A percentile compares a stretch with the other conserved stretches of the same genome.
Conservation (phyloP, 2,888 invertebrate species). For the Tachina grossa region DNA sequence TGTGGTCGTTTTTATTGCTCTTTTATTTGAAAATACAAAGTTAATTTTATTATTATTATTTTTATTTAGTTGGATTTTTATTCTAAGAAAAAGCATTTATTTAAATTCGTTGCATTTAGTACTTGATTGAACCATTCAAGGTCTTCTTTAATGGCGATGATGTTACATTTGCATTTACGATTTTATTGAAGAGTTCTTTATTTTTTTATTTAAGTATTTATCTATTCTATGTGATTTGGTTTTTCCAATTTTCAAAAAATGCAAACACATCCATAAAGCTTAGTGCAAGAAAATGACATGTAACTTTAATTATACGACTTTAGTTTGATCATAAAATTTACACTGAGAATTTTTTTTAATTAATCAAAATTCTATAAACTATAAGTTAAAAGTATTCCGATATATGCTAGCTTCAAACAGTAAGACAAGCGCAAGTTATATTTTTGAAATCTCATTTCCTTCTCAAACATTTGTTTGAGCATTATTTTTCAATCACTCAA, state of each 20-base stretch:
- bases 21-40: slow-evolving; percentile 45
- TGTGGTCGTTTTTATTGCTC: slow-evolving; percentile 49
- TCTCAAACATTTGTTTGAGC: too few relatives aligned
- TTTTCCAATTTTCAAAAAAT: slow-evolving; percentile 36
- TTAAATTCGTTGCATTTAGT: slow-evolving; percentile 19
- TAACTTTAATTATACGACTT: slow-evolving; percentile 23
- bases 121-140: slow-evolving; percentile 49
- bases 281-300: slow-evolving; percentile 16
- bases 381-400: too few relatives aligned
- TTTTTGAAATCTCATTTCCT: too few relatives aligned
- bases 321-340: background rate
- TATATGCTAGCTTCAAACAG: too few relatives aligned
- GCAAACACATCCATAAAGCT: background rate
- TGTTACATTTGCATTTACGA: slow-evolving; percentile 53
- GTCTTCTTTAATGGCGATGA: slow-evolving; percentile 52
- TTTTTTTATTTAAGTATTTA: slow-evolving; percentile 1
- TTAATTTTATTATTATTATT: slow-evolving; percentile 56
- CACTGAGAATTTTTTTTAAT: background rate
- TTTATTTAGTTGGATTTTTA: slow-evolving; percentile 21
- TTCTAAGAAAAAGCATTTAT: slow-evolving; percentile 32
- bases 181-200: slow-evolving; percentile 17
- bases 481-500: too few relatives aligned
- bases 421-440: too few relatives aligned
- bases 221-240: slow-evolving; percentile 18
- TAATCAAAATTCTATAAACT: background rate